A percentile compares a stretch with the other conserved stretches of the same genome.
Evolutionary conservation across 2,797 vertebrate genomes (phyloP).

Genomic region (Megaceryle alcyon): DNA sequence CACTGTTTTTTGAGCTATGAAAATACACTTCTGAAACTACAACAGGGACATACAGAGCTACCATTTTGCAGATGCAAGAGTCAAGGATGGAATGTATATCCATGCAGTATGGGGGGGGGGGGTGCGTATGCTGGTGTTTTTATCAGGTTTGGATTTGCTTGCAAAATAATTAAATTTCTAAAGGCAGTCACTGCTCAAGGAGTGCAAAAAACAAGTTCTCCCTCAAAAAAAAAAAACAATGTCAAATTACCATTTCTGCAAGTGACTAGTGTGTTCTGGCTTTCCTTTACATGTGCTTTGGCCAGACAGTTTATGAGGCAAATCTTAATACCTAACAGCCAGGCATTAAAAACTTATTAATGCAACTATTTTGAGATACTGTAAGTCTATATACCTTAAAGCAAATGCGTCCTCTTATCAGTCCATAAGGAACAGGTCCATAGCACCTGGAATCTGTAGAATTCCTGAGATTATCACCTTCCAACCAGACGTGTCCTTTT

Average conservation of each 20-base stretch:
- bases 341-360: neutral
- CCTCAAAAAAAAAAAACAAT: fast-evolving
- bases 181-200: neutral
- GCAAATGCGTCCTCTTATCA: conserved; percentile 94
- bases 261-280: neutral
- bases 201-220: neutral
- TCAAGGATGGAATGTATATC: neutral
- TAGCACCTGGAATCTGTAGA: conserved; percentile 96
- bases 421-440: conserved; percentile 93
- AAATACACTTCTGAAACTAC: neutral
- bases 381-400: conserved; percentile 86
- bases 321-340: neutral
- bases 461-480: conserved; percentile 97
- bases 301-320: neutral
- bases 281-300: neutral
- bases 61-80: neutral
- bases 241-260: neutral
- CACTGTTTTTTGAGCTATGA: neutral
- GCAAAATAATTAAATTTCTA: neutral
- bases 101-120: neutral
- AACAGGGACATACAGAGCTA: neutral
- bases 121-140: neutral
- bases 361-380: neutral
- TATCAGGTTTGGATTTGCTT: neutral
- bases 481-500: conserved; percentile 96